Evolutionary conservation across 2,797 vertebrate species (phyloP).

Genomic region (Naso thynnoides): DNA sequence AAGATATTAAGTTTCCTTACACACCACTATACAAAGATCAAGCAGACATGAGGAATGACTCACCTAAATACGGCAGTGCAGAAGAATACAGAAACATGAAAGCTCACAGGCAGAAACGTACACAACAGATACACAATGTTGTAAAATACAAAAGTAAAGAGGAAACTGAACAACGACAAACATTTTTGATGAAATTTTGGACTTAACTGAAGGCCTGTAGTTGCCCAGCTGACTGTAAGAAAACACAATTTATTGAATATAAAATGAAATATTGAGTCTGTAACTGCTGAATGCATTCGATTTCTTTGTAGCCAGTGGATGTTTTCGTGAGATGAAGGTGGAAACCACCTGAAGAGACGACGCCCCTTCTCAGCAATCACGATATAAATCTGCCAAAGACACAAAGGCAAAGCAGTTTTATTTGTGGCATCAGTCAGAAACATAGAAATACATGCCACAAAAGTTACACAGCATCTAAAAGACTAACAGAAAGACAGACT

Average conservation of each 20-base stretch:
- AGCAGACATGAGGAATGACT: conserved; percentile 13
- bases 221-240: not conserved
- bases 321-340: conserved; percentile 1
- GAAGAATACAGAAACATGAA: conserved; percentile 17
- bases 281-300: conserved; percentile 13
- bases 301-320: not conserved
- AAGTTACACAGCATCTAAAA: no score
- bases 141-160: conserved; percentile 18
- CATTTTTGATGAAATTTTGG: conserved; percentile 29
- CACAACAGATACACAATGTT: conserved; percentile 24
- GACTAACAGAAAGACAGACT: no score
- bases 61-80: not conserved
- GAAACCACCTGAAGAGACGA: not conserved
- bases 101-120: conserved; percentile 53
- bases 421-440: no score
- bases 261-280: conserved; percentile 18
- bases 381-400: conserved; percentile 67
- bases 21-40: conserved; percentile 1
- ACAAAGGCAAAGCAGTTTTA: conserved; percentile 7
- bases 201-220: conserved; percentile 22
- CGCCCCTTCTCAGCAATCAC: conserved; percentile 56
- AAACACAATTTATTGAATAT: conserved; percentile 24
- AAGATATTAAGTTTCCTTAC: not conserved
- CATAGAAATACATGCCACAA: no score
- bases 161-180: conserved; percentile 18